phyloP scores from a whole-genome alignment of 37 sponge, comb jelly and placozoan species.

The Agelas oroides region DNA sequence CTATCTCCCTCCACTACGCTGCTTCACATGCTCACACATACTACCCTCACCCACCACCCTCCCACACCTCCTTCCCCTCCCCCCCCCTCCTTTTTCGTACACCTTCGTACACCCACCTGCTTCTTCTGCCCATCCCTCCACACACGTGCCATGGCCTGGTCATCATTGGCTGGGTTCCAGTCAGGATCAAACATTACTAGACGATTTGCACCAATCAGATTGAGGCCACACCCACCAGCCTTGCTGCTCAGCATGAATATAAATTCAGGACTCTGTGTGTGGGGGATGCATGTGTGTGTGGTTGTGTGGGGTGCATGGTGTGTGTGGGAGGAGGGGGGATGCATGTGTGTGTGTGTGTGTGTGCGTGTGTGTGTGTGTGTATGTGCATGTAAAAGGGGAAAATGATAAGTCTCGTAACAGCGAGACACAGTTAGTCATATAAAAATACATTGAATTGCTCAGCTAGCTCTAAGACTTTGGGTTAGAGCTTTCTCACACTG shows the following conservation, averaged over 20 bases:
- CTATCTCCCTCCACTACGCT: no score
- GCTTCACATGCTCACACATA: no score
- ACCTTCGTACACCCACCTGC: slow-evolving; percentile 44
- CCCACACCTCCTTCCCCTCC: slow-evolving; percentile 96
- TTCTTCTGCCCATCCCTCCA: slow-evolving; percentile 99
- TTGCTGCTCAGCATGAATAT: slow-evolving; percentile 99
- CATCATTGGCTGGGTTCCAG: slow-evolving; percentile 98
- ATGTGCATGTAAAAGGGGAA: no score
- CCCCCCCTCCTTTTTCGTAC: slow-evolving; percentile 50
- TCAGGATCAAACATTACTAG: slow-evolving; percentile 99
- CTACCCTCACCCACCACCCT: neutral
- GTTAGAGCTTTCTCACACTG: slow-evolving; percentile 35
- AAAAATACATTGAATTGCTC: neutral
- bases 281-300: neutral
- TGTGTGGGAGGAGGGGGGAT: no score
- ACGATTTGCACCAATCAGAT: slow-evolving; percentile 95
- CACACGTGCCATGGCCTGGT: slow-evolving; percentile 97
- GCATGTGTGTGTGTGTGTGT: neutral
- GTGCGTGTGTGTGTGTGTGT: no score
- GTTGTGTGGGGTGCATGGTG: no score
- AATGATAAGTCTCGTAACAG: no score
- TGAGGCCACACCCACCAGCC: slow-evolving; percentile 99
- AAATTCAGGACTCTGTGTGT: slow-evolving; percentile 82
- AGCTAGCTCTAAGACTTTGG: no score
- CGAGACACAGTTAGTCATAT: no score